phyloP scores from a whole-genome alignment of 2,113 vertebrate genomes.

The Mesocricetus auratus region DNA sequence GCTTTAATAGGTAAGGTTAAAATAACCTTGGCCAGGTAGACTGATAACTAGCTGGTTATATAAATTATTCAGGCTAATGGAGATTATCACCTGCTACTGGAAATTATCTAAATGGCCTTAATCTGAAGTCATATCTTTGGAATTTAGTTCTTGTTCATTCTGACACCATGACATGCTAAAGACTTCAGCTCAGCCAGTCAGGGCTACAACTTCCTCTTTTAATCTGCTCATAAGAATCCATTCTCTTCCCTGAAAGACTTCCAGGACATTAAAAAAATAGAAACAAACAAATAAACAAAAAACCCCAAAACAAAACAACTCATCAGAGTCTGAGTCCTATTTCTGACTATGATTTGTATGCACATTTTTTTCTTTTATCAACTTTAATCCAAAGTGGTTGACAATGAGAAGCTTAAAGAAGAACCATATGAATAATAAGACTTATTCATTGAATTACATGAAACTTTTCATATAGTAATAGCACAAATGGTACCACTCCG shows the following conservation, averaged over 20 bases:
- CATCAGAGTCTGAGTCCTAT: background rate
- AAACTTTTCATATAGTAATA: background rate
- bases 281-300: too few relatives aligned
- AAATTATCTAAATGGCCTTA: background rate
- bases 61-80: background rate
- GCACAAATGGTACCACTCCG: background rate
- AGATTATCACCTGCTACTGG: background rate
- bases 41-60: background rate
- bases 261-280: background rate
- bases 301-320: background rate
- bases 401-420: conserved; percentile 13
- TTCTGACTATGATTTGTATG: conserved; percentile 31
- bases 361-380: conserved; percentile 6
- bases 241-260: conserved; percentile 21
- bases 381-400: background rate
- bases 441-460: background rate
- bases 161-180: background rate
- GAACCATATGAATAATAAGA: background rate
- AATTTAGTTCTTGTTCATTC: background rate
- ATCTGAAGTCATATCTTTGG: background rate
- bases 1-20: background rate
- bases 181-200: background rate
- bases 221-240: background rate
- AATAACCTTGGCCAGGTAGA: background rate
- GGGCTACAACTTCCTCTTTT: background rate